Evolutionary conservation across 2,113 vertebrate species (phyloP).

Genomic region (Picathartes gymnocephalus): DNA sequence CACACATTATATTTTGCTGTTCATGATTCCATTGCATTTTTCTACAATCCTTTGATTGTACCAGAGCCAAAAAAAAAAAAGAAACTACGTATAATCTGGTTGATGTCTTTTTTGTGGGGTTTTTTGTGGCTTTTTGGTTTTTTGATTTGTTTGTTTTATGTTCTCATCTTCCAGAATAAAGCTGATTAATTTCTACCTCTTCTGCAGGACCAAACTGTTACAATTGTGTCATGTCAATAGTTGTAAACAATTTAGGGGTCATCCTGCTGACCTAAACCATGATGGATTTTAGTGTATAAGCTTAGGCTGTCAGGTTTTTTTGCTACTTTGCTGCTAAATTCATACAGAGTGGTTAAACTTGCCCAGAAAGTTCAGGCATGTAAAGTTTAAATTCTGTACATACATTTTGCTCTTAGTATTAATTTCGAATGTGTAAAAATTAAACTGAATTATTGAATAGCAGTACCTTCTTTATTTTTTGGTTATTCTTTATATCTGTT

Average conservation of each 20-base stretch:
- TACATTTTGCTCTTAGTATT: background rate
- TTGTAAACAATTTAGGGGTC: background rate
- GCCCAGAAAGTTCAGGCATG: background rate
- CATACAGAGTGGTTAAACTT: background rate
- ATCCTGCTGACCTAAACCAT: background rate
- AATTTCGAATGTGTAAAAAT: background rate
- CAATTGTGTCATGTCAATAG: background rate
- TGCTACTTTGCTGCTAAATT: background rate
- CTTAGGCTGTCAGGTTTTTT: background rate
- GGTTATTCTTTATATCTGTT: background rate
- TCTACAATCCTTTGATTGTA: background rate
- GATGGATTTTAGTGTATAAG: background rate
- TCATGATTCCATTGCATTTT: background rate
- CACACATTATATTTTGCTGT: background rate
- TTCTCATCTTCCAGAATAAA: background rate
- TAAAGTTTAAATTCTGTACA: background rate
- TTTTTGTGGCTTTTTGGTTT: background rate
- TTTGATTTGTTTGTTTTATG: background rate
- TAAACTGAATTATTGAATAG: background rate
- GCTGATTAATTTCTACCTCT: background rate
- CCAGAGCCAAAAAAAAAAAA: background rate
- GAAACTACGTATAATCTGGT: fast-evolving
- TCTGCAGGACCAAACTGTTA: background rate
- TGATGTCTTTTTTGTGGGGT: fast-evolving
- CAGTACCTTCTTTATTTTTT: background rate